Evolutionary conservation across 2,113 vertebrate species (phyloP).

Genomic region (Ginglymostoma cirratum): DNA sequence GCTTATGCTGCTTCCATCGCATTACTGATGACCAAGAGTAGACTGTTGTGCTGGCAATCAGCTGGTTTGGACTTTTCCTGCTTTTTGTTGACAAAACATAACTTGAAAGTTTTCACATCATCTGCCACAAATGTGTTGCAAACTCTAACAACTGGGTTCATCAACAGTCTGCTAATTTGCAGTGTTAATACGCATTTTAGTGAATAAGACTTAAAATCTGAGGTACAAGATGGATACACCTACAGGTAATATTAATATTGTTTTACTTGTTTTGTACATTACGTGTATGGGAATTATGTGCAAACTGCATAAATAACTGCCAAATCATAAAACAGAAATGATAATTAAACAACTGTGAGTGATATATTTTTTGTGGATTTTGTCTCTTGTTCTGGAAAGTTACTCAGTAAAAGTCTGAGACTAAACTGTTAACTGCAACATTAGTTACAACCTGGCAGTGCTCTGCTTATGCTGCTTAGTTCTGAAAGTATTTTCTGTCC

Average conservation of each 20-base stretch:
- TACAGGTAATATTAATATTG: neutral
- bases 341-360: neutral
- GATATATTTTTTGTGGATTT: neutral
- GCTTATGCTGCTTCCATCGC: too few species aligned
- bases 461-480: neutral
- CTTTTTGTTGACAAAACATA: too few species aligned
- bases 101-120: neutral
- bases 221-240: neutral
- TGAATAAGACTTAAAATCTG: neutral
- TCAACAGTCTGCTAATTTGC: neutral
- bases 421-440: neutral
- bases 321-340: neutral
- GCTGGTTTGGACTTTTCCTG: too few species aligned
- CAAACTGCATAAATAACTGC: neutral
- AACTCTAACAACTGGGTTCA: neutral
- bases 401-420: neutral
- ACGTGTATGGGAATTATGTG: neutral
- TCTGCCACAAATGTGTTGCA: neutral
- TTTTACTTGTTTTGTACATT: neutral
- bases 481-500: neutral
- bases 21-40: too few species aligned
- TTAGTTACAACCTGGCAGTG: neutral
- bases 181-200: neutral
- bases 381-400: neutral
- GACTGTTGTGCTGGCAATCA: too few species aligned